A percentile compares a stretch with the other conserved stretches of the same genome.
Evolutionary conservation across 2,888 invertebrate genomes (phyloP).

Genomic region (Ophraella communa): DNA sequence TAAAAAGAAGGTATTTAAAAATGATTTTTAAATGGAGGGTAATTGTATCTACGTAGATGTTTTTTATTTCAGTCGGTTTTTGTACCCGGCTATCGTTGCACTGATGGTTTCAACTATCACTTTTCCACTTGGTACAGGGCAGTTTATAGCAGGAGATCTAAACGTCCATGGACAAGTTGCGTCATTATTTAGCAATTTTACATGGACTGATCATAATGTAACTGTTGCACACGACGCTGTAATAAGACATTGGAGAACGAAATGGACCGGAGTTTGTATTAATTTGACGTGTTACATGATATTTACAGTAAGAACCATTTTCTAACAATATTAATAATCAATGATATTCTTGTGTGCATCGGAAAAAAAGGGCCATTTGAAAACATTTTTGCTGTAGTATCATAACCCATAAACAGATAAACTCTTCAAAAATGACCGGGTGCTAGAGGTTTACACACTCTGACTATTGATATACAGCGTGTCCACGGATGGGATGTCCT

Average conservation of each 20-base stretch:
- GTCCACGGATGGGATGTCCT: no score
- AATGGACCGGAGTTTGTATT: conserved; percentile 79
- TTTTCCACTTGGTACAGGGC: conserved; percentile 91
- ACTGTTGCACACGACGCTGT: conserved; percentile 84
- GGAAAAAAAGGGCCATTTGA: no score
- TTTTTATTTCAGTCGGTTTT: conserved; percentile 68
- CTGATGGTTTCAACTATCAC: conserved; percentile 83
- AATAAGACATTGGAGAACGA: conserved; percentile 87
- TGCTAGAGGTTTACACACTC: no score
- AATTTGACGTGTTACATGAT: conserved; percentile 83
- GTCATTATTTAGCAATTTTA: conserved; percentile 91
- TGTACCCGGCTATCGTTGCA: conserved; percentile 92
- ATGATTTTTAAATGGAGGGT: neutral
- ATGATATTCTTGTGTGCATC: no score
- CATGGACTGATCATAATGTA: conserved; percentile 85
- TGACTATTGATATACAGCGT: no score
- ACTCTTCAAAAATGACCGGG: no score
- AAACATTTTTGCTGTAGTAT: no score
- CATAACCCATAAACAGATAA: no score
- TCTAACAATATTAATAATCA: no score
- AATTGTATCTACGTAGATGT: no score
- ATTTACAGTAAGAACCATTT: conserved; percentile 71
- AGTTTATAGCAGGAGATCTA: conserved; percentile 79
- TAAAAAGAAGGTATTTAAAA: conserved; percentile 84
- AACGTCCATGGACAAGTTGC: conserved; percentile 67